A percentile compares a stretch with the other conserved stretches of the same genome.
These are phyloP conservation scores for Azorinus chamasolen DNA, from an alignment of 2,888 invertebrate species.

Conservation along the genomic window DNA sequence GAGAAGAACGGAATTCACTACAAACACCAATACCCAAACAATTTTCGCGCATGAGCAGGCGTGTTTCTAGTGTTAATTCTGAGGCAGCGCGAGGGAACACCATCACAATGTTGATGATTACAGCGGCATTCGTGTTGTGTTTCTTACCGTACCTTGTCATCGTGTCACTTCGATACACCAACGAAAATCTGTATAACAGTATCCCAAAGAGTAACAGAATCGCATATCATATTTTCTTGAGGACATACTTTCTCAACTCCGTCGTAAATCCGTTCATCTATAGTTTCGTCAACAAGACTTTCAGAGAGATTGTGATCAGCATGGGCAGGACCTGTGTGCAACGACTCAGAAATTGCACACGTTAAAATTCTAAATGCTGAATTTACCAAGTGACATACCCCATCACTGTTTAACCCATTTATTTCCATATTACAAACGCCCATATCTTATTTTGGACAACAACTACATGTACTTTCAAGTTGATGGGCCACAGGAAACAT, in stretches of 20 bases:
- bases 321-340: background rate
- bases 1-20: no score
- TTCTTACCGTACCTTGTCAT: slow-evolving; percentile 47
- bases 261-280: slow-evolving; percentile 44
- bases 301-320: slow-evolving; percentile 6
- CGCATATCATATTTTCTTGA: slow-evolving; percentile 41
- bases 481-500: no score
- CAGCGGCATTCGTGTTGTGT: slow-evolving; percentile 30
- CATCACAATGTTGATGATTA: slow-evolving; percentile 41
- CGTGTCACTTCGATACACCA: slow-evolving; percentile 34
- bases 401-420: no score
- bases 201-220: slow-evolving; percentile 10
- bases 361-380: no score
- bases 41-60: slow-evolving; percentile 29
- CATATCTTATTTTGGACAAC: no score
- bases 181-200: slow-evolving; percentile 20
- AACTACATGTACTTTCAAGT: no score
- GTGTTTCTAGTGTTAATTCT: slow-evolving; percentile 24
- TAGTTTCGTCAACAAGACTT: slow-evolving; percentile 36
- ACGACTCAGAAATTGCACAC: no score
- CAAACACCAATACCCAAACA: no score
- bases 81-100: slow-evolving; percentile 36
- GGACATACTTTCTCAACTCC: slow-evolving; percentile 49
- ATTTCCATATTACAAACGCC: no score
- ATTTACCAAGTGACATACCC: no score